Conservation (phyloP, 35 echinoderm and acorn worm species). For the Holothuria glaberrima region DNA sequence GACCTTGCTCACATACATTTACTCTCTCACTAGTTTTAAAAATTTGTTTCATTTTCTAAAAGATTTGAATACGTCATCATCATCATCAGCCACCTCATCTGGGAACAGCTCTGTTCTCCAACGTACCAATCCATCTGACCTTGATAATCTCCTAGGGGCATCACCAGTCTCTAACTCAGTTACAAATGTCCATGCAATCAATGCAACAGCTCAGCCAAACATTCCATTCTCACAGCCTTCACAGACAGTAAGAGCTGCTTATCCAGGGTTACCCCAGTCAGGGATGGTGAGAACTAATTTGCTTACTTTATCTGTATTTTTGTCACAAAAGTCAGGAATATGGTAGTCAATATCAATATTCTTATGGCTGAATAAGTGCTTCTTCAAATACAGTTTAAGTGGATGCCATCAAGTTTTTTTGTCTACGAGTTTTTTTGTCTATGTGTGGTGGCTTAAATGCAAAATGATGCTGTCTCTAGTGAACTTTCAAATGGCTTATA, state of each 20-base stretch:
- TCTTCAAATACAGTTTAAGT: too few relatives aligned
- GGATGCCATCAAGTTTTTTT: too few relatives aligned
- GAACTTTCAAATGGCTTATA: too few relatives aligned
- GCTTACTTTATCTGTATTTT: background rate
- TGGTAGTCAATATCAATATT: background rate
- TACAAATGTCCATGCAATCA: slow-evolving; percentile 55
- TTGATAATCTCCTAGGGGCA: slow-evolving; percentile 74
- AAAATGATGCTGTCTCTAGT: too few relatives aligned
- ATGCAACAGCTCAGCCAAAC: slow-evolving; percentile 30
- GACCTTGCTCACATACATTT: too few relatives aligned
- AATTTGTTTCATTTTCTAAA: background rate
- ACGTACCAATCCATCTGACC: slow-evolving; percentile 68
- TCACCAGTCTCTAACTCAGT: slow-evolving; percentile 21
- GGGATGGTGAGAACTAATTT: slow-evolving; percentile 16
- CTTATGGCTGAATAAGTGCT: too few relatives aligned
- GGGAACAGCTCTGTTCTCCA: slow-evolving; percentile 69
- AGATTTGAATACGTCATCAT: slow-evolving; percentile 41
- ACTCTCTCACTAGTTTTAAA: too few relatives aligned
- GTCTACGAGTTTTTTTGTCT: too few relatives aligned
- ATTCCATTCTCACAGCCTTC: slow-evolving; percentile 47
- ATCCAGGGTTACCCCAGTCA: slow-evolving; percentile 1
- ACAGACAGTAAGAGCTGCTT: background rate
- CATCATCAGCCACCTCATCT: slow-evolving; percentile 1
- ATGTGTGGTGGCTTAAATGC: too few relatives aligned
- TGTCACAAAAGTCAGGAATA: background rate